A percentile compares a stretch with the other conserved stretches of the same genome.
These are phyloP conservation scores for Knipowitschia caucasica DNA, from an alignment of 2,797 vertebrate species.

Conservation along the genomic window DNA sequence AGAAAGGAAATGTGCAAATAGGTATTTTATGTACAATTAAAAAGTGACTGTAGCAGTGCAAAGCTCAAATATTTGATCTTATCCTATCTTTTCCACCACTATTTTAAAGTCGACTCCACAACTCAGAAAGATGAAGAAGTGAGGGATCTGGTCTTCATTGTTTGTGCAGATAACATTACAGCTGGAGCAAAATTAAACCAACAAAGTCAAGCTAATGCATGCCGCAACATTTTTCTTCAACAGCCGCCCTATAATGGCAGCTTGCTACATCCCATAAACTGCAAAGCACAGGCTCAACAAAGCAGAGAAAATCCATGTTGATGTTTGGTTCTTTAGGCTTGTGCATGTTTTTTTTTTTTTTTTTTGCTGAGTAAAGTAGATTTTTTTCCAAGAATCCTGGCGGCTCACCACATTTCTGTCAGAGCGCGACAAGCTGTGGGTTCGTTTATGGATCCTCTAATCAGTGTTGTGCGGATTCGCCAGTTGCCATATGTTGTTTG, in stretches of 20 bases:
- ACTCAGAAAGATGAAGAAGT: no score
- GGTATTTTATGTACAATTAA: no score
- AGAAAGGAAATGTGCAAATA: no score
- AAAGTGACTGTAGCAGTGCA: no score
- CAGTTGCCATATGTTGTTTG: slow-evolving; percentile 50
- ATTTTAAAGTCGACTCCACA: no score
- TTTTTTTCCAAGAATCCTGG: slow-evolving; percentile 30
- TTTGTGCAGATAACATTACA: no score
- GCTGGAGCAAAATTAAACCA: neutral
- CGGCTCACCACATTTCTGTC: slow-evolving; percentile 23
- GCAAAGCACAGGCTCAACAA: neutral
- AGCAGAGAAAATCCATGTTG: neutral
- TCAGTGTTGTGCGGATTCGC: slow-evolving; percentile 32
- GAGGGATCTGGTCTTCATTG: no score
- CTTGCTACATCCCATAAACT: neutral
- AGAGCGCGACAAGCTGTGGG: slow-evolving; percentile 21
- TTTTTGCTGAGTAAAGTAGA: slow-evolving; percentile 30
- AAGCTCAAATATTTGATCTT: no score
- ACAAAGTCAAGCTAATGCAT: neutral
- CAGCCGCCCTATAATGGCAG: neutral
- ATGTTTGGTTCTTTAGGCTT: slow-evolving; percentile 20
- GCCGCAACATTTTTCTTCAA: neutral
- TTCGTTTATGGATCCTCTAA: slow-evolving; percentile 40
- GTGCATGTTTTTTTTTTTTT: slow-evolving; percentile 21
- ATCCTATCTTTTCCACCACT: no score